phyloP scores from a whole-genome alignment of 1,140 invertebrate genomes.

The Nixonia krombeini region DNA sequence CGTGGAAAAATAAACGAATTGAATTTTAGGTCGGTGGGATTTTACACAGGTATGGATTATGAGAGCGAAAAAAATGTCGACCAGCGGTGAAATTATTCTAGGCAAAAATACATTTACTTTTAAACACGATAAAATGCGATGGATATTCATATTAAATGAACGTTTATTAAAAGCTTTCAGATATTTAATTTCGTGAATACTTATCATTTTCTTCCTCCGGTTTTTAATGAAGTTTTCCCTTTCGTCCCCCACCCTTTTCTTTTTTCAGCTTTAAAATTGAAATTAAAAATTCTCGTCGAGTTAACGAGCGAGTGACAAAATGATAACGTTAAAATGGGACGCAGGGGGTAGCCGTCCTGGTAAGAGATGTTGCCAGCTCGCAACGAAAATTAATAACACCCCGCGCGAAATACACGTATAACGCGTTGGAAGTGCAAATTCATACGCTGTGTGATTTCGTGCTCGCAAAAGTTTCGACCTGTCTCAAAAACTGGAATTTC shows the following conservation, averaged over 20 bases:
- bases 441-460: conserved; percentile 6
- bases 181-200: conserved; percentile 18
- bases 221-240: conserved; percentile 34
- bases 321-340: conserved; percentile 47
- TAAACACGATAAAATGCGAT: too few relatives aligned
- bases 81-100: too few relatives aligned
- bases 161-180: too few relatives aligned
- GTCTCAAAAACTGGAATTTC: conserved; percentile 4
- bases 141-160: too few relatives aligned
- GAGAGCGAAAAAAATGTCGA: too few relatives aligned
- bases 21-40: too few relatives aligned
- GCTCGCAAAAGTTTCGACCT: conserved; percentile 23
- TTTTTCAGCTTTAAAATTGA: conserved; percentile 52
- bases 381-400: conserved; percentile 59
- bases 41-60: too few relatives aligned
- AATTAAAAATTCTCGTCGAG: conserved; percentile 59
- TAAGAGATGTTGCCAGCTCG: conserved; percentile 37
- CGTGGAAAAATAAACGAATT: not conserved
- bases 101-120: too few relatives aligned
- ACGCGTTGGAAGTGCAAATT: conserved; percentile 35
- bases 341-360: conserved; percentile 48
- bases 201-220: conserved; percentile 24
- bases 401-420: conserved; percentile 33
- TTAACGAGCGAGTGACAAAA: conserved; percentile 61
- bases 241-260: conserved; percentile 36